These are phyloP conservation scores for Lepisosteus osseus DNA, from an alignment of 2,113 vertebrate species.

Conservation along the genomic window DNA sequence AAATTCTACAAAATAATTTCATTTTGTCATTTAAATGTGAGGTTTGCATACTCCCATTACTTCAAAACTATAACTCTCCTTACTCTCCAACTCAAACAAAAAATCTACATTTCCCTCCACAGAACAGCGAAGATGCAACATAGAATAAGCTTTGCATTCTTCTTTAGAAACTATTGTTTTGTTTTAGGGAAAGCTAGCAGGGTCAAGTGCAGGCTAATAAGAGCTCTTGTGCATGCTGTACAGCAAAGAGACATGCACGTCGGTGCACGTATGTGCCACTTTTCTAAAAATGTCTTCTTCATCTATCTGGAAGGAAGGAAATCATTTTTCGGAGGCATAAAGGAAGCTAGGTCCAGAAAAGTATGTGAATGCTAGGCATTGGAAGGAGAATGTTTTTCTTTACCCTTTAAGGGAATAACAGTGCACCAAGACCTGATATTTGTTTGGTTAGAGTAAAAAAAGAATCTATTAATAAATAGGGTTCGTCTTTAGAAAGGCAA, in stretches of 20 bases:
- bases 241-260: slow-evolving; percentile 26
- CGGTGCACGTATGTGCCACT: slow-evolving; percentile 50
- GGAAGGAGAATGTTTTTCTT: slow-evolving; percentile 47
- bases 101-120: too few relatives aligned
- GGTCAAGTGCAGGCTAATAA: neutral
- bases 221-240: neutral
- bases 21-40: too few relatives aligned
- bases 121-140: too few relatives aligned
- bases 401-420: slow-evolving; percentile 58
- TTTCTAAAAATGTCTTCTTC: slow-evolving; percentile 58
- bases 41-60: too few relatives aligned
- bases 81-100: too few relatives aligned
- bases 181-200: too few relatives aligned
- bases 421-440: slow-evolving; percentile 7
- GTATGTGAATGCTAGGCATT: slow-evolving; percentile 35
- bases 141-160: too few relatives aligned
- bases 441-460: slow-evolving; percentile 32
- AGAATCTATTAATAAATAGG: slow-evolving; percentile 25
- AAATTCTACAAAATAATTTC: too few relatives aligned
- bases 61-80: too few relatives aligned
- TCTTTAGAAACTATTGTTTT: too few relatives aligned
- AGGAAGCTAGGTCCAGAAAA: slow-evolving; percentile 58
- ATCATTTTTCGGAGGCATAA: slow-evolving; percentile 58
- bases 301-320: slow-evolving; percentile 66
- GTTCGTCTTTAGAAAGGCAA: slow-evolving; percentile 29